Conservation (phyloP, 2,113 vertebrate species). For the Myrmecobius fasciatus region DNA sequence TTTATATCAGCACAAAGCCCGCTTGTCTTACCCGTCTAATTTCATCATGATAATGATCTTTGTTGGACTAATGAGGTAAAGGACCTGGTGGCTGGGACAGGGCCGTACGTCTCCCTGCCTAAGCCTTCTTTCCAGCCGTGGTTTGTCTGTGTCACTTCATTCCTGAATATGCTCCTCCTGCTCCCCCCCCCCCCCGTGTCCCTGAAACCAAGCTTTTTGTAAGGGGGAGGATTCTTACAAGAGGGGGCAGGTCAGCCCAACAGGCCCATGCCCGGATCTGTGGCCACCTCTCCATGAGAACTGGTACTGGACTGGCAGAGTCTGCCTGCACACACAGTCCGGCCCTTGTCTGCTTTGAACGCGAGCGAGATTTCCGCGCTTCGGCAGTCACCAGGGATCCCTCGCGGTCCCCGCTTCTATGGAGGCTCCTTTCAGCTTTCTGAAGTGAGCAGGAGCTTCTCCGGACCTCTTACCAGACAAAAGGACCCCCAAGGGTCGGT, state of each 20-base stretch:
- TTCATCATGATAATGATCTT: constrained; percentile 98
- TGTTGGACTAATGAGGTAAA: constrained; percentile 96
- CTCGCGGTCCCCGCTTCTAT: not conserved
- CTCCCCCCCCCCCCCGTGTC: not conserved
- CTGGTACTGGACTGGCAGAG: not conserved
- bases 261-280: rapidly evolving
- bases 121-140: not conserved
- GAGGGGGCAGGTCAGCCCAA: not conserved
- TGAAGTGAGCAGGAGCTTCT: not conserved
- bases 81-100: rapidly evolving
- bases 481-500: not conserved
- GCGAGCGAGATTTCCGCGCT: too few relatives aligned
- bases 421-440: too few relatives aligned
- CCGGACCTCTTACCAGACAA: not conserved
- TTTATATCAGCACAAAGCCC: constrained; percentile 93
- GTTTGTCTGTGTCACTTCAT: not conserved
- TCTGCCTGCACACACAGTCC: not conserved
- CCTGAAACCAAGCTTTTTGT: not conserved
- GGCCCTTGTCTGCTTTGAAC: too few relatives aligned
- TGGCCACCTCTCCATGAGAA: not conserved
- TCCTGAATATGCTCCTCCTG: not conserved
- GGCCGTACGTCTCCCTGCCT: too few relatives aligned
- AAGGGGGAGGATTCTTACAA: too few relatives aligned
- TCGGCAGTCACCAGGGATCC: too few relatives aligned
- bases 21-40: constrained; percentile 92